Percentiles rank a stretch among this genome's conserved stretches.
Evolutionary conservation across 2,113 vertebrate genomes (phyloP).

Genomic region (Cranoglanis bouderius): DNA sequence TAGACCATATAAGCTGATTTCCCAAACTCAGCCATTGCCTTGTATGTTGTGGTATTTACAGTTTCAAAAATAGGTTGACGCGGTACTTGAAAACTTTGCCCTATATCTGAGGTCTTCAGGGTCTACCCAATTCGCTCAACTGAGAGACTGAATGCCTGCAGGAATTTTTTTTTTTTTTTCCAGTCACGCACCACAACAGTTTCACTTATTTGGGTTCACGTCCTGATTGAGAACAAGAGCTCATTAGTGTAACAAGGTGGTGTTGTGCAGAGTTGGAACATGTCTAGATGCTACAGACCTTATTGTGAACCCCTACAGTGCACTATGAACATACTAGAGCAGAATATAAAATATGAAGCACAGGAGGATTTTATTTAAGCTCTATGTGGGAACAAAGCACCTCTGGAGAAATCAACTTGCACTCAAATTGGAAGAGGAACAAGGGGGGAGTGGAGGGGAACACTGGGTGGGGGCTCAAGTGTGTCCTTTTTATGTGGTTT

Average conservation of each 20-base stretch:
- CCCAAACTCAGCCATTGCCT: neutral
- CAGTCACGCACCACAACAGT: neutral
- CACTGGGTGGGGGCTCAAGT: too few relatives aligned
- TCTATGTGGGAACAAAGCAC: neutral
- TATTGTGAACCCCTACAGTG: neutral
- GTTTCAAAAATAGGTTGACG: neutral
- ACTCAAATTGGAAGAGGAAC: slow-evolving; percentile 1
- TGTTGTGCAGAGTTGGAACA: neutral
- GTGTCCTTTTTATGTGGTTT: neutral
- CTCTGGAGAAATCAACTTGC: slow-evolving; percentile 4
- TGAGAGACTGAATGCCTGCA: neutral
- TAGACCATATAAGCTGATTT: neutral
- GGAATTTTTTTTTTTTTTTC: neutral
- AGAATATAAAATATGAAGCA: neutral
- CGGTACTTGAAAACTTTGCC: neutral
- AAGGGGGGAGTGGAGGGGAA: too few relatives aligned
- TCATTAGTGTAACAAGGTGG: slow-evolving; percentile 15
- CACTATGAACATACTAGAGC: too few relatives aligned
- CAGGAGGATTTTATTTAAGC: slow-evolving; percentile 10
- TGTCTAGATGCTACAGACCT: neutral
- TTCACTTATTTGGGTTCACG: neutral
- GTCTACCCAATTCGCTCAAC: neutral
- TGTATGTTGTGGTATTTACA: neutral
- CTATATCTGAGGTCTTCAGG: neutral
- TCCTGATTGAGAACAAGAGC: neutral